phyloP scores from a whole-genome alignment of 1,140 invertebrate genomes.

The Camponotus vicinus region DNA sequence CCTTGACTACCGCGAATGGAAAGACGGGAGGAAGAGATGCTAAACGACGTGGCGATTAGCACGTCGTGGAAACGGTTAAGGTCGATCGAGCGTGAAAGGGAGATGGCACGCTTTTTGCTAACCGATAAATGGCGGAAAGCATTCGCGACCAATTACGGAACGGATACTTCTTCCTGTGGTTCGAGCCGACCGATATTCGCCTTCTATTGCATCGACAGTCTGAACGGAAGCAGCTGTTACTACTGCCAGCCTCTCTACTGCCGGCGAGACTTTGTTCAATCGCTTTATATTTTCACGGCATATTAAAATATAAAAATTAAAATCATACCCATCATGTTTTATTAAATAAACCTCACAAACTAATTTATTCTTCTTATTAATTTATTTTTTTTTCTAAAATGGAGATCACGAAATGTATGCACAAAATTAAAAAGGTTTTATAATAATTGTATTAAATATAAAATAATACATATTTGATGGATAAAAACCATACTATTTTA shows the following conservation, averaged over 20 bases:
- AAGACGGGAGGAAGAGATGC: not conserved
- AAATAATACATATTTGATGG: not conserved
- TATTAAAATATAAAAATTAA: not conserved
- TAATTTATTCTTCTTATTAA: not conserved
- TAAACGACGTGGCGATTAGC: constrained; percentile 59
- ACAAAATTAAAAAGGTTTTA: not conserved
- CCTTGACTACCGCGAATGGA: not conserved
- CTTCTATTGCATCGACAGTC: not conserved
- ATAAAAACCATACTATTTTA: not conserved
- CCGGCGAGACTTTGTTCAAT: not conserved
- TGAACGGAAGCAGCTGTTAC: constrained; percentile 42
- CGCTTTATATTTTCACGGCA: not conserved
- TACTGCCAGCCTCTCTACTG: not conserved
- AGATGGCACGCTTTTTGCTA: constrained; percentile 52
- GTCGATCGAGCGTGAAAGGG: constrained; percentile 58
- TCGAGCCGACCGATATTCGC: constrained; percentile 11
- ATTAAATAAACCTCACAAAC: not conserved
- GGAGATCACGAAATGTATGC: not conserved
- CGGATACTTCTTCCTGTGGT: constrained; percentile 56
- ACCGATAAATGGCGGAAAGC: constrained; percentile 58
- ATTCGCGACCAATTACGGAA: constrained; percentile 62
- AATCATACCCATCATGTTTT: not conserved
- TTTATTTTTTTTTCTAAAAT: not conserved
- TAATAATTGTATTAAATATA: not conserved
- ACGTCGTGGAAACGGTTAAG: constrained; percentile 57